phyloP scores from a whole-genome alignment of 2,797 vertebrate genomes.

The Enoplosus armatus region DNA sequence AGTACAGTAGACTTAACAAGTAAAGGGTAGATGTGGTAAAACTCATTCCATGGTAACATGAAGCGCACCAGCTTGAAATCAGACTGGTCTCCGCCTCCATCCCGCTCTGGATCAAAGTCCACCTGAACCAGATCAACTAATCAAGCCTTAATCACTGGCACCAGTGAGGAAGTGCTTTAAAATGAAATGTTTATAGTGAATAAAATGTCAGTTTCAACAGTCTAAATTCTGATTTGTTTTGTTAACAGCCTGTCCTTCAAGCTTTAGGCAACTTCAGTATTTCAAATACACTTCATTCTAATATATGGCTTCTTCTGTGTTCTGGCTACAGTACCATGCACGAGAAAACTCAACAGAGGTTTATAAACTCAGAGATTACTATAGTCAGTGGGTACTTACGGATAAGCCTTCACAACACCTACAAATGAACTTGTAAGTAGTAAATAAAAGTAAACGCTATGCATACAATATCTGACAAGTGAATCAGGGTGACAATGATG shows the following conservation, averaged over 20 bases:
- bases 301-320: slow-evolving; percentile 32
- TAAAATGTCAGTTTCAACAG: slow-evolving; percentile 12
- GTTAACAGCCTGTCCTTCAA: neutral
- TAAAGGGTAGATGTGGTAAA: slow-evolving; percentile 21
- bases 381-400: neutral
- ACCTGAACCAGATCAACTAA: slow-evolving; percentile 34
- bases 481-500: slow-evolving; percentile 18
- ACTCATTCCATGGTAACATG: slow-evolving; percentile 26
- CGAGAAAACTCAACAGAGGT: slow-evolving; percentile 1
- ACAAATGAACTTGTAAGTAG: slow-evolving; percentile 27
- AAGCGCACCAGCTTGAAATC: slow-evolving; percentile 15
- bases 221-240: neutral
- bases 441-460: slow-evolving; percentile 28
- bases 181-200: slow-evolving; percentile 30
- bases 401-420: slow-evolving; percentile 6
- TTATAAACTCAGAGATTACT: neutral
- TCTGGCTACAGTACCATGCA: neutral
- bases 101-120: slow-evolving; percentile 12
- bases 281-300: neutral
- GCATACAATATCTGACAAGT: slow-evolving; percentile 31
- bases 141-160: slow-evolving; percentile 8
- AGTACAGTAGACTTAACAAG: slow-evolving; percentile 66
- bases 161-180: slow-evolving; percentile 2
- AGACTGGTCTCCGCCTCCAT: neutral
- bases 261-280: neutral